Base-by-base conservation (phyloP, 2,888 invertebrate species). In the Aromia moschata region DNA sequence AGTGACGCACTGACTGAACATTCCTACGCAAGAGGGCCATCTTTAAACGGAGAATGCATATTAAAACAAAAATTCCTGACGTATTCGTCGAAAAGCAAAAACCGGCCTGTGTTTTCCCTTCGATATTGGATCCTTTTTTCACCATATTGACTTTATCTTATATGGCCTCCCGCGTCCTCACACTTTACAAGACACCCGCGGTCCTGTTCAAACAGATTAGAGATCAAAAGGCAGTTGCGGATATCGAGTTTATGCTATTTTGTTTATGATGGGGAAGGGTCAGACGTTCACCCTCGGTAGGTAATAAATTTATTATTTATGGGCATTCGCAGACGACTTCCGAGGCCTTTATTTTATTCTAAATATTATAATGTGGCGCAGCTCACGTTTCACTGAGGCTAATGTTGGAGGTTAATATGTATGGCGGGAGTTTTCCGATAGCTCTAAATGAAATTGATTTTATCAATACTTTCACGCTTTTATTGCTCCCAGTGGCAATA, bases 291-390 rank as follows among this genome's bases (percentile, higher is more conserved):
- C 44, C 44, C 43, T 31, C 11, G 33, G 37, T 31, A 10, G 33
- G 37, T 37, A 17, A 43, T 57, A 57, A 57, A 57, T 57, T 52
- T 57, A 57, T 57, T 57, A 57, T 57, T 37, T 52, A 57, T 57
- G 51, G 31, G 51, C 40, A 41, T 44, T 41, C 45, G 14, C 16
- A 47, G 43, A 20, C 30, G 40, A 31, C 12, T 14, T 15, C 5
- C 40, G n/a, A 20, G 1, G 46, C 12, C 31, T 31, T 41, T 52
- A 49, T 49, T 49, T 37, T 49, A 30, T 45, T 45, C 9, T 45
- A 43, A 43, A 16, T 43, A 25, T 43, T 43, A 25, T 43, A 43
- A 43, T 43, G 25, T 12, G 25, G 1, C 2, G 14, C 2, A 12
- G 20, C 25, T 18, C n/a, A 12, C 20, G 18, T 25, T 25, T 43